A percentile compares a stretch with the other conserved stretches of the same genome.
Evolutionary conservation across 2,888 invertebrate genomes (phyloP).

Genomic region (Empis livida): DNA sequence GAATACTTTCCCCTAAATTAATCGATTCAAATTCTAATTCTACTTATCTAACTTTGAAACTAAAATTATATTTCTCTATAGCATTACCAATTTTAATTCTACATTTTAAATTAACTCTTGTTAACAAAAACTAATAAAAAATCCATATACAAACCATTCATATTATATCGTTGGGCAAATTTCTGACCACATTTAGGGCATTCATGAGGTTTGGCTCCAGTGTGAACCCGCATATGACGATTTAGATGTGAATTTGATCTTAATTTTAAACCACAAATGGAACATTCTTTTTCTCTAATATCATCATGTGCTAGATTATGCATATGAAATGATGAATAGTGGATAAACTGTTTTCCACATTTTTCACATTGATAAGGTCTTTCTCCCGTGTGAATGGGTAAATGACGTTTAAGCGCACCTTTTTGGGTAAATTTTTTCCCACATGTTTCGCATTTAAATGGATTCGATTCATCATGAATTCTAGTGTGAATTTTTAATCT

Average conservation of each 20-base stretch:
- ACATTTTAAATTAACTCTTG: too few relatives aligned
- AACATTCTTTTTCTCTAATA: constrained; percentile 21
- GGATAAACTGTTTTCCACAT: constrained; percentile 36
- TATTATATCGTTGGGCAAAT: constrained; percentile 13
- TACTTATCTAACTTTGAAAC: too few relatives aligned
- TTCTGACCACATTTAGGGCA: constrained; percentile 13
- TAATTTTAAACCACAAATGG: constrained; percentile 33
- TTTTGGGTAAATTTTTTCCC: constrained; percentile 43
- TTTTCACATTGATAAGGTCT: constrained; percentile 34
- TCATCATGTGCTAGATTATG: constrained; percentile 31
- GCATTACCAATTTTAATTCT: too few relatives aligned
- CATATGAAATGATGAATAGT: constrained; percentile 36
- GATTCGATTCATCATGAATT: constrained; percentile 39
- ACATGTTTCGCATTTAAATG: constrained; percentile 38
- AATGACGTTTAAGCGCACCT: constrained; percentile 39
- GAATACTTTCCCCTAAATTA: too few relatives aligned
- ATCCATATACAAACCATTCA: constrained; percentile 2
- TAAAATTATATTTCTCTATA: too few relatives aligned
- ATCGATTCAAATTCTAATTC: too few relatives aligned
- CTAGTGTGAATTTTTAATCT: constrained; percentile 39
- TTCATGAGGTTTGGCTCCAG: constrained; percentile 21
- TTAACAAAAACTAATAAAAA: too few relatives aligned
- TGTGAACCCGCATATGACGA: constrained; percentile 37
- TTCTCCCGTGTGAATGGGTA: constrained; percentile 41
- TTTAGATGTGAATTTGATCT: constrained; percentile 38